phyloP scores from a whole-genome alignment of 1,140 invertebrate genomes.

The Cataglyphis hispanica region DNA sequence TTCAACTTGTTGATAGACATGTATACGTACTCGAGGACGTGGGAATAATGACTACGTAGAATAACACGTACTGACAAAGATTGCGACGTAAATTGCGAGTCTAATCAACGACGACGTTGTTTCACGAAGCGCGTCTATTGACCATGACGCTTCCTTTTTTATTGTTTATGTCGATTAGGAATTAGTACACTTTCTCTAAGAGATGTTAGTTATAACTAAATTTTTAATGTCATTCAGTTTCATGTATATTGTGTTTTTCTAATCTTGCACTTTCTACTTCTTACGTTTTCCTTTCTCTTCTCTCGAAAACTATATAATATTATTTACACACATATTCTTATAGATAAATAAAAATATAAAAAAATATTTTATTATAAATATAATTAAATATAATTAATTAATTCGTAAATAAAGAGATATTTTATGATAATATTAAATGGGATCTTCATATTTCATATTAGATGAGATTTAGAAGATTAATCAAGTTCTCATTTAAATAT shows the following conservation, averaged over 20 bases:
- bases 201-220: no score
- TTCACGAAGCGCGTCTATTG: background rate
- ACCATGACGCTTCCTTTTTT: background rate
- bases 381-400: no score
- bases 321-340: background rate
- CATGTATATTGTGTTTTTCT: background rate
- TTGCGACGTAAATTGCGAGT: conserved; percentile 5
- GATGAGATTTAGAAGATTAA: background rate
- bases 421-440: no score
- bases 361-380: background rate
- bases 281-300: background rate
- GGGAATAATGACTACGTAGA: conserved; percentile 10
- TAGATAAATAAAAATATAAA: background rate
- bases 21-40: background rate
- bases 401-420: no score
- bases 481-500: background rate
- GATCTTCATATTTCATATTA: no score
- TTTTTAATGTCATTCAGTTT: background rate
- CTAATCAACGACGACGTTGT: background rate
- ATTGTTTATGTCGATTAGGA: background rate
- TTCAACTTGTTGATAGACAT: background rate
- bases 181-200: no score
- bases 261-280: background rate
- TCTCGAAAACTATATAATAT: background rate
- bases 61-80: background rate